phyloP scores from a whole-genome alignment of 2,113 vertebrate species.

The Gymnocephalus cernua region DNA sequence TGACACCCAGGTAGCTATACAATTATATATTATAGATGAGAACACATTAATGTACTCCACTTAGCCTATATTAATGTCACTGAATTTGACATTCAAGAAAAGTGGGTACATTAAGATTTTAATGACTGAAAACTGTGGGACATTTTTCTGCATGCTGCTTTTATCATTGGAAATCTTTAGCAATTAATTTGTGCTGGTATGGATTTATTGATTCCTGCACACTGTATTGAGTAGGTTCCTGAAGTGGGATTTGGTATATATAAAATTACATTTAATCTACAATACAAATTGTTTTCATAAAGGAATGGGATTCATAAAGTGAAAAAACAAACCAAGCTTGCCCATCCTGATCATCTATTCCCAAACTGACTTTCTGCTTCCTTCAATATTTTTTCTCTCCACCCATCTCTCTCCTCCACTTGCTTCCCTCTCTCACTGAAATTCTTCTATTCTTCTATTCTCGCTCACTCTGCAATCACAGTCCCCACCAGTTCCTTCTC shows the following conservation, averaged over 20 bases:
- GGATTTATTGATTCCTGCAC: slow-evolving; percentile 41
- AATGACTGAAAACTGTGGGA: slow-evolving; percentile 20
- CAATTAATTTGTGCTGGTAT: slow-evolving; percentile 40
- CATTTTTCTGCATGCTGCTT: slow-evolving; percentile 30
- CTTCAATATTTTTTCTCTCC: not conserved
- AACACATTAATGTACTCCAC: slow-evolving; percentile 34
- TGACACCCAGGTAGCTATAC: slow-evolving; percentile 24
- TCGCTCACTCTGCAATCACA: slow-evolving; percentile 27
- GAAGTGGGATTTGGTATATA: not conserved
- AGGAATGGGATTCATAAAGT: slow-evolving; percentile 8
- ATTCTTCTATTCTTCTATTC: slow-evolving; percentile 6
- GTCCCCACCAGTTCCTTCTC: slow-evolving; percentile 15
- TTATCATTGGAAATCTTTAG: slow-evolving; percentile 53
- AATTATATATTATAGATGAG: slow-evolving; percentile 38
- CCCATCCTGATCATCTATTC: not conserved
- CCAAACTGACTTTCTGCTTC: not conserved
- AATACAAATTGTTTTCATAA: slow-evolving; percentile 40
- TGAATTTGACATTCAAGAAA: slow-evolving; percentile 48
- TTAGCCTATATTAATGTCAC: slow-evolving; percentile 35
- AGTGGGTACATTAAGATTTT: slow-evolving; percentile 41
- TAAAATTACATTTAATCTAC: slow-evolving; percentile 22
- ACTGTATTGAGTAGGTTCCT: slow-evolving; percentile 14
- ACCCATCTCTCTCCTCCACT: slow-evolving; percentile 3
- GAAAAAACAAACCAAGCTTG: not conserved
- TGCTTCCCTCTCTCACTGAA: slow-evolving; percentile 2